Conservation (phyloP, 2,888 invertebrate genomes). For the Coleophora flavipennella region DNA sequence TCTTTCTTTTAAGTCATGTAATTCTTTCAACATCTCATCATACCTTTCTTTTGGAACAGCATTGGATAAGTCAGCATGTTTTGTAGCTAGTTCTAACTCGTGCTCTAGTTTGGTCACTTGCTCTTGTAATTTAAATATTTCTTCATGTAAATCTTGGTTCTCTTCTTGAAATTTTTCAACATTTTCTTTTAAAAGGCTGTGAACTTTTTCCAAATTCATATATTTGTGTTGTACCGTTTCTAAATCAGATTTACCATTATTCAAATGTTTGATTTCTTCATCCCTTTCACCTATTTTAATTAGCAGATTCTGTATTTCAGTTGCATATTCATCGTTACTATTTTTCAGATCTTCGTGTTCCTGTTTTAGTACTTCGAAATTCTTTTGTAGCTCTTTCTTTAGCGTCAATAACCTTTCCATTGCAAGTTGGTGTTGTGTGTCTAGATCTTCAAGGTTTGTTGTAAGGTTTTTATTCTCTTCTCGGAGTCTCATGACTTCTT, state of each 20-base stretch:
- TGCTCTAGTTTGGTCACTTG: constrained; percentile 60
- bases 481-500: constrained; percentile 63
- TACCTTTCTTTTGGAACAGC: constrained; percentile 48
- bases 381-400: constrained; percentile 68
- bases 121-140: constrained; percentile 62
- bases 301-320: constrained; percentile 53
- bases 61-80: constrained; percentile 36
- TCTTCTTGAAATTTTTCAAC: constrained; percentile 68
- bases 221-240: constrained; percentile 61
- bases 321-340: constrained; percentile 55
- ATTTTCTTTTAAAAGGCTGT: constrained; percentile 54
- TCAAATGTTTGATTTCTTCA: constrained; percentile 41
- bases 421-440: constrained; percentile 80
- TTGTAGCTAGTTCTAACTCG: constrained; percentile 47
- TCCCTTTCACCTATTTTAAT: constrained; percentile 59
- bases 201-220: constrained; percentile 59
- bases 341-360: constrained; percentile 60
- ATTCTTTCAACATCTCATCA: constrained; percentile 45
- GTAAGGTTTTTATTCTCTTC: constrained; percentile 73
- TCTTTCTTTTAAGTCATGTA: constrained; percentile 43
- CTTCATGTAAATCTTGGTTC: constrained; percentile 67
- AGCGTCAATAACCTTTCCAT: constrained; percentile 72
- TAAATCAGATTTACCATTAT: constrained; percentile 35
- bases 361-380: constrained; percentile 59
- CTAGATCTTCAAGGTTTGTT: constrained; percentile 78